A percentile compares a stretch with the other conserved stretches of the same genome.
Conservation (phyloP, 2,113 vertebrate species). For the Ornithorhynchus anatinus region DNA sequence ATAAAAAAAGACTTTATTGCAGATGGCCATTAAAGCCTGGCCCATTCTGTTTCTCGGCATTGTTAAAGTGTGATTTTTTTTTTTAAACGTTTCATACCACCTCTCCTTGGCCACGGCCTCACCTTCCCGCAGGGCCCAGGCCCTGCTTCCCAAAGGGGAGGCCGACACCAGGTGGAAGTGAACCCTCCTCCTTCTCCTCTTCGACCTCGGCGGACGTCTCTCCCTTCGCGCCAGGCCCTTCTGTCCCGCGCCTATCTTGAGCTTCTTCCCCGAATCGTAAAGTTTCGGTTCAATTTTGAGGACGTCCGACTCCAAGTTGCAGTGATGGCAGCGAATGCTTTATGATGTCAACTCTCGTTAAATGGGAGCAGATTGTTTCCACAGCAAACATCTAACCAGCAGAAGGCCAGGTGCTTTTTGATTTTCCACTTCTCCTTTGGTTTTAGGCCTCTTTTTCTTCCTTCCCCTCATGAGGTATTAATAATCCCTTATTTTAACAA, state of each 20-base stretch:
- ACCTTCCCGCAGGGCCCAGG: constrained; percentile 9
- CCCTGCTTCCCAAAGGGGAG: background rate
- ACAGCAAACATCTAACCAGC: constrained; percentile 50
- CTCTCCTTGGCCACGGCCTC: constrained; percentile 50
- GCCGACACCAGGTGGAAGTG: fast-evolving
- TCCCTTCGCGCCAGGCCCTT: too few relatives aligned
- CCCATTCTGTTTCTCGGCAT: constrained; percentile 65
- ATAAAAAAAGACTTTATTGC: constrained; percentile 76
- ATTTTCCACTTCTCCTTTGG: background rate
- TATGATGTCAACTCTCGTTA: constrained; percentile 56
- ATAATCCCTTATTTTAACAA: background rate
- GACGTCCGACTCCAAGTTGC: background rate
- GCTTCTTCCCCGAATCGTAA: background rate
- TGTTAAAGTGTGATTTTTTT: constrained; percentile 69
- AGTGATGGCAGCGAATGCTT: constrained; percentile 38
- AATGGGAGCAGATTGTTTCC: constrained; percentile 61
- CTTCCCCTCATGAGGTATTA: background rate
- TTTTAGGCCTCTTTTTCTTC: background rate
- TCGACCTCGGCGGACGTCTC: too few relatives aligned
- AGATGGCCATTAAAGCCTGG: constrained; percentile 69
- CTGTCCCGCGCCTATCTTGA: background rate
- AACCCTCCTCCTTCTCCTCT: too few relatives aligned
- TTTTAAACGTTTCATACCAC: constrained; percentile 64
- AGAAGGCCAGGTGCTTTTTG: constrained; percentile 53
- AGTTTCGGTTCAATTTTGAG: background rate